A percentile compares a stretch with the other conserved stretches of the same genome.
Evolutionary conservation across 2,113 vertebrate species (phyloP).

Genomic region (Xenopus borealis): DNA sequence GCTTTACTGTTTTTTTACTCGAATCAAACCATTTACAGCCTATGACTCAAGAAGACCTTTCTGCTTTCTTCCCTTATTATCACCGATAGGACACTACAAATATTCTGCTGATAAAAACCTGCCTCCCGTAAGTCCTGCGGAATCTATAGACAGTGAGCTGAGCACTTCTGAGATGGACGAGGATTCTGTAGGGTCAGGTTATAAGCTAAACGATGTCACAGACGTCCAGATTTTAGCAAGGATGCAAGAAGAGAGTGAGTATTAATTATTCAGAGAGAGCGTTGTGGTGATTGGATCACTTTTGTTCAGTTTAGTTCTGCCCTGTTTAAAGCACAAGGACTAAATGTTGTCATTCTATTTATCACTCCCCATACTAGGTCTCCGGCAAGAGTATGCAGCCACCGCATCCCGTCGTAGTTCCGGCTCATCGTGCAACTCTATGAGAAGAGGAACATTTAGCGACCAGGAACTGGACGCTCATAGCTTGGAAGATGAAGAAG

Average conservation of each 20-base stretch:
- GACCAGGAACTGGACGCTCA: conserved; percentile 96
- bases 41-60: too few species aligned
- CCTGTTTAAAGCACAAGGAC: not conserved
- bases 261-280: conserved; percentile 39
- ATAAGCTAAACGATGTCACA: conserved; percentile 96
- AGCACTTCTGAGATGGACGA: conserved; percentile 98
- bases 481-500: conserved; percentile 95
- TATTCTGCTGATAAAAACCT: conserved; percentile 82
- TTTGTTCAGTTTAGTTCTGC: not conserved
- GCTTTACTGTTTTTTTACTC: too few species aligned
- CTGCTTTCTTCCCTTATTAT: conserved; percentile 36
- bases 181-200: conserved; percentile 95
- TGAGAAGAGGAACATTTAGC: conserved; percentile 88
- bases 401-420: conserved; percentile 91
- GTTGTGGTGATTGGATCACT: too few species aligned
- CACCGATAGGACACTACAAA: conserved; percentile 75
- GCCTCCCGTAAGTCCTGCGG: conserved; percentile 88
- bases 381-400: conserved; percentile 94
- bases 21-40: too few species aligned
- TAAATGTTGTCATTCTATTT: not conserved
- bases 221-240: conserved; percentile 96
- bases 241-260: conserved; percentile 98
- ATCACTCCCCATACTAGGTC: conserved; percentile 66
- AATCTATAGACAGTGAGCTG: conserved; percentile 94
- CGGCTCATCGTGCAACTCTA: conserved; percentile 92